phyloP scores from a whole-genome alignment of 1,140 invertebrate species.

The Chionoecetes opilio region DNA sequence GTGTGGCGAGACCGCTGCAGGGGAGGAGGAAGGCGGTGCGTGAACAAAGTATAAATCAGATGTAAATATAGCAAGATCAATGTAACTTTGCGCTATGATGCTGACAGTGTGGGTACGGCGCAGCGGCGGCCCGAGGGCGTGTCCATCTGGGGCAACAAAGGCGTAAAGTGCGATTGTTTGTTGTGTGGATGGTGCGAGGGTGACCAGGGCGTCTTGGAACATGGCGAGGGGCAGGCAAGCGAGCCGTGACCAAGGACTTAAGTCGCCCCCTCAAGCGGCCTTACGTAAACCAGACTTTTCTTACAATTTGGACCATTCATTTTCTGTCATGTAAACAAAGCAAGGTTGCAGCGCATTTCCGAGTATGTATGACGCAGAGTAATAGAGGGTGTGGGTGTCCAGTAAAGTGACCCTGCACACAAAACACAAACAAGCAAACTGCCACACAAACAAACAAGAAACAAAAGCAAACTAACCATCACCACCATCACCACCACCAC shows the following conservation, averaged over 20 bases:
- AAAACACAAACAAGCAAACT: background rate
- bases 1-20: background rate
- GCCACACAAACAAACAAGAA: too few species aligned
- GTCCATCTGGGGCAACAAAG: background rate
- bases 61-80: background rate
- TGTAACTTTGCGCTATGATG: background rate
- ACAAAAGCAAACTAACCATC: too few species aligned
- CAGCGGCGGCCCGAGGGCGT: background rate
- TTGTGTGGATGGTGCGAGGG: background rate
- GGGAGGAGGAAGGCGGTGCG: background rate
- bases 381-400: background rate
- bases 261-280: background rate
- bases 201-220: background rate
- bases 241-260: conserved; percentile 2
- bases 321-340: background rate
- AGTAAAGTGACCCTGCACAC: background rate
- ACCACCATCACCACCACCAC: too few species aligned
- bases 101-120: conserved; percentile 12
- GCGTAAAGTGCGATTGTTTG: background rate
- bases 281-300: background rate
- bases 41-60: conserved; percentile 47
- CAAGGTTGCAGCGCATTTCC: background rate
- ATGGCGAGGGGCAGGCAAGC: background rate
- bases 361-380: background rate
- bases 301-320: background rate